phyloP scores from a whole-genome alignment of 1,140 invertebrate species.

The Heterodera schachtii region DNA sequence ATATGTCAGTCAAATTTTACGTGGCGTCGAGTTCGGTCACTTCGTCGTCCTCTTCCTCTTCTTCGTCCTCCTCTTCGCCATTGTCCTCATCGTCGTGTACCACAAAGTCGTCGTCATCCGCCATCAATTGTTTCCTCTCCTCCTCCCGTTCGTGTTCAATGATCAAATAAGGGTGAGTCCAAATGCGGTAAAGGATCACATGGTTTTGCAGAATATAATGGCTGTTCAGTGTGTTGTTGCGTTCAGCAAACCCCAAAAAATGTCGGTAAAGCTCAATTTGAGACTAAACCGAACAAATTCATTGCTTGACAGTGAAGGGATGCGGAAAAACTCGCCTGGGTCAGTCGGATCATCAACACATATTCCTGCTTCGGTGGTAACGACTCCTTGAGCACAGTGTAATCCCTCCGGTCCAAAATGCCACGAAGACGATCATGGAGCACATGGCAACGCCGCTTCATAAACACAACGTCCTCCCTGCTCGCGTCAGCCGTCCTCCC shows the following conservation, averaged over 20 bases:
- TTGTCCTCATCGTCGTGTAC: constrained; percentile 48
- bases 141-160: constrained; percentile 71
- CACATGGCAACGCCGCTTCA: constrained; percentile 62
- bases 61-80: constrained; percentile 19
- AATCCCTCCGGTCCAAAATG: constrained; percentile 49
- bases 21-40: neutral
- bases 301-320: neutral
- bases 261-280: constrained; percentile 82
- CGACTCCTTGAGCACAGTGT: constrained; percentile 72
- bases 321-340: constrained; percentile 64
- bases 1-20: neutral
- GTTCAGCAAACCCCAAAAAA: constrained; percentile 23
- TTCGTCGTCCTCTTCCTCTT: neutral
- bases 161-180: constrained; percentile 89
- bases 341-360: constrained; percentile 82
- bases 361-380: constrained; percentile 93
- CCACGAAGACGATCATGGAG: constrained; percentile 66
- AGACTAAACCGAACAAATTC: constrained; percentile 66
- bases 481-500: constrained; percentile 56
- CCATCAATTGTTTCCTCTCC: constrained; percentile 63
- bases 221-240: neutral
- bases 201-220: neutral
- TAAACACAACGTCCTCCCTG: constrained; percentile 45
- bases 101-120: constrained; percentile 59
- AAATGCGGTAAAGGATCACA: constrained; percentile 72